Percentiles rank a stretch among this genome's conserved stretches.
These are phyloP conservation scores for Tuberolachnus salignus DNA, from an alignment of 2,888 invertebrate species.

Conservation along the genomic window DNA sequence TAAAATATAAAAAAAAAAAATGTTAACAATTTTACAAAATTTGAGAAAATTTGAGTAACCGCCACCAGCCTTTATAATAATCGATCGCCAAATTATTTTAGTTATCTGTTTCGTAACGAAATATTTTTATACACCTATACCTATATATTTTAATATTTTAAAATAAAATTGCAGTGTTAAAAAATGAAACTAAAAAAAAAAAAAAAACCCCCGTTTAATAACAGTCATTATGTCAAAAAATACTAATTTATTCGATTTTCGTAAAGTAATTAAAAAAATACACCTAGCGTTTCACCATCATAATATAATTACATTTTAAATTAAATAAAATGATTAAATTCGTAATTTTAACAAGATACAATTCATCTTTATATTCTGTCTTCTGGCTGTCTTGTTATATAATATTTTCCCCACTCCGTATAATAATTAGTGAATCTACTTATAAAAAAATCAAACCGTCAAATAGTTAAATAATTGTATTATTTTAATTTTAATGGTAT, in stretches of 20 bases:
- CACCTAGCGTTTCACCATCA: conserved; percentile 19
- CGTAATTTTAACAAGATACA: conserved; percentile 39
- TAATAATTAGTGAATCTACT: conserved; percentile 15
- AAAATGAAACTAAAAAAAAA: background rate
- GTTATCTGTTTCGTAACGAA: background rate
- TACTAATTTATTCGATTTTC: conserved; percentile 12
- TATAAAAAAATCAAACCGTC: conserved; percentile 13
- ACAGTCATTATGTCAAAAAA: conserved; percentile 2
- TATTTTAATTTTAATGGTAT: conserved; percentile 24
- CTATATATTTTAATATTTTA: background rate
- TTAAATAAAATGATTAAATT: conserved; percentile 30
- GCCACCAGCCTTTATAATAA: no score
- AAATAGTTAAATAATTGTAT: conserved; percentile 35
- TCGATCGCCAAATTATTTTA: background rate
- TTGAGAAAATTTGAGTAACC: no score
- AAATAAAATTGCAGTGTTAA: background rate
- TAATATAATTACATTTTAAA: conserved; percentile 38
- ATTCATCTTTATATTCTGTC: conserved; percentile 5
- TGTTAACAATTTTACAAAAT: no score
- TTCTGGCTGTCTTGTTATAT: background rate
- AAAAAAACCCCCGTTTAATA: conserved; percentile 3
- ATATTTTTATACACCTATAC: no score
- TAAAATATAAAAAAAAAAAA: no score
- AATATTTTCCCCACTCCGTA: background rate
- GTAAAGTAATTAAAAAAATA: conserved; percentile 37